Evolutionary conservation across 2,797 vertebrate genomes (phyloP).

Genomic region (Rhadinocentrus ornatus): DNA sequence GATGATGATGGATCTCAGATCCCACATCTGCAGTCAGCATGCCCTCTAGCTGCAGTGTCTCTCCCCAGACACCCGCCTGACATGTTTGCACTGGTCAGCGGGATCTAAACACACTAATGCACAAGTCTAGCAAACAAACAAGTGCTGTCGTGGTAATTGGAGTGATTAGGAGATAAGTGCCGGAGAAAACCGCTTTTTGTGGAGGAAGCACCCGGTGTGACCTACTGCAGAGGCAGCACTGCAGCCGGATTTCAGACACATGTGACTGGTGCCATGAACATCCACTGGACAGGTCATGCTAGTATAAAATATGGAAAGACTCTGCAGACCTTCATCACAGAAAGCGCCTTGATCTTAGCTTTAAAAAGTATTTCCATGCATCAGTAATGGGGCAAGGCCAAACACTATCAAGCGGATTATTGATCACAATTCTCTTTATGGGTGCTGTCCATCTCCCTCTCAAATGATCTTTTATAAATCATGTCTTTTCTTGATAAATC

Average conservation of each 20-base stretch:
- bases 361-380: slow-evolving; percentile 28
- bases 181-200: slow-evolving; percentile 51
- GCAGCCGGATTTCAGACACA: slow-evolving; percentile 53
- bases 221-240: slow-evolving; percentile 64
- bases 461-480: slow-evolving; percentile 44
- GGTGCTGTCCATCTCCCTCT: slow-evolving; percentile 10
- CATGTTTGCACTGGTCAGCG: slow-evolving; percentile 68
- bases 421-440: slow-evolving; percentile 37
- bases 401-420: slow-evolving; percentile 33
- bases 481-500: slow-evolving; percentile 24
- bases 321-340: slow-evolving; percentile 29
- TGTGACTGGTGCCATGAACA: slow-evolving; percentile 46
- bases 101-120: slow-evolving; percentile 76
- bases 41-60: slow-evolving; percentile 59
- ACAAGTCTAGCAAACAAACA: slow-evolving; percentile 73
- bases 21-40: slow-evolving; percentile 63
- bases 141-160: slow-evolving; percentile 74
- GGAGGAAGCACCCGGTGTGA: slow-evolving; percentile 58
- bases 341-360: slow-evolving; percentile 35
- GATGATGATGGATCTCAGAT: slow-evolving; percentile 33
- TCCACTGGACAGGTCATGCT: slow-evolving; percentile 34
- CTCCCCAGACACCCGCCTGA: slow-evolving; percentile 59
- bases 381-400: slow-evolving; percentile 22
- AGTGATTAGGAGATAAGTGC: slow-evolving; percentile 78
- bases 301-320: slow-evolving; percentile 35